These are phyloP conservation scores for Bergia sp. DNA, from an alignment of 92 coral and sea anemone genomes.

Conservation along the genomic window DNA sequence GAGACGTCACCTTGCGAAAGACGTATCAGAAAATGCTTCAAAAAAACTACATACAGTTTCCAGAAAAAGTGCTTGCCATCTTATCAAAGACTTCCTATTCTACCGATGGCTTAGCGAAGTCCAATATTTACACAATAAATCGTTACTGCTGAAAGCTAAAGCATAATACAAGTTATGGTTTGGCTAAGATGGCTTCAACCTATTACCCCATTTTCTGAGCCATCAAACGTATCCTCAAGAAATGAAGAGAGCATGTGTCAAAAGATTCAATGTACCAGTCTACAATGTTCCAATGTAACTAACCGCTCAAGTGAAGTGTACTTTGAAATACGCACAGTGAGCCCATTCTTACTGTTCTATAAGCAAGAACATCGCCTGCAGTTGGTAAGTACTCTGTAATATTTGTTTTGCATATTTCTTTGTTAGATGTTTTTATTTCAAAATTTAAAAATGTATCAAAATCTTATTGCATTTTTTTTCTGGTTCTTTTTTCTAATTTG, in stretches of 20 bases:
- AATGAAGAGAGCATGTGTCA: too few relatives aligned
- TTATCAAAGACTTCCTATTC: neutral
- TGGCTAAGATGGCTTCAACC: neutral
- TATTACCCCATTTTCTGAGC: neutral
- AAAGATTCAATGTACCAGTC: neutral
- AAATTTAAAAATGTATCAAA: too few relatives aligned
- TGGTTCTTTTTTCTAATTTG: too few relatives aligned
- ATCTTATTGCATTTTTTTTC: too few relatives aligned
- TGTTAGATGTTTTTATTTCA: too few relatives aligned
- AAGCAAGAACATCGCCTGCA: neutral
- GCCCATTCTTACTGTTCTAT: neutral
- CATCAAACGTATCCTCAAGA: neutral
- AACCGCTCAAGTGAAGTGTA: too few relatives aligned
- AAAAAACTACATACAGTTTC: neutral
- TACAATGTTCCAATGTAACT: neutral
- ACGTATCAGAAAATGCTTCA: neutral
- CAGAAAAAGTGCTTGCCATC: neutral
- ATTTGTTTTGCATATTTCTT: too few relatives aligned
- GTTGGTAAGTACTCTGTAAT: too few relatives aligned
- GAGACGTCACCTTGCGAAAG: neutral
- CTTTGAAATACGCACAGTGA: neutral
- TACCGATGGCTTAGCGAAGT: neutral
- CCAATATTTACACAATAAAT: neutral
- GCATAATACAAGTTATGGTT: neutral
- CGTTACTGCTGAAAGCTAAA: neutral